Conservation (phyloP, 2,113 vertebrate species). For the Trichechus manatus region DNA sequence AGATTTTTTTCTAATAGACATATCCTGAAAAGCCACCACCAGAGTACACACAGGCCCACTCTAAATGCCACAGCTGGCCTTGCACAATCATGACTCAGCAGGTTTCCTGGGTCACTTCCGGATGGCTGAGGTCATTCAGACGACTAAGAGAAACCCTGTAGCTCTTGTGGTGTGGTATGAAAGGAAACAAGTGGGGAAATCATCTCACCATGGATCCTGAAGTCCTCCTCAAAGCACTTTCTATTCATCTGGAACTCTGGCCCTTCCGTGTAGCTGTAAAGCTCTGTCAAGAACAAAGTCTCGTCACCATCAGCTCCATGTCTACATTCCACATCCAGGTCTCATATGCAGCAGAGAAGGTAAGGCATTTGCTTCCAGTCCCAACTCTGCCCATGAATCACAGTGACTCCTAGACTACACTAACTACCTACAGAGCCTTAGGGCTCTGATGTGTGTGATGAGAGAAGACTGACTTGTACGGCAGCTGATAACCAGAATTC, state of each 20-base stretch:
- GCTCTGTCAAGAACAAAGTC: constrained; percentile 88
- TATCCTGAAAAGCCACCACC: background rate
- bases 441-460: background rate
- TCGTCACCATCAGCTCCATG: background rate
- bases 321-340: background rate
- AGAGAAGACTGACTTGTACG: background rate
- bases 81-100: background rate
- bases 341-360: background rate
- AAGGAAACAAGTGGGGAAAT: background rate
- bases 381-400: background rate
- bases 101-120: background rate
- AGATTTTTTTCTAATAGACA: background rate
- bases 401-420: background rate
- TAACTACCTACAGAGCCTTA: background rate
- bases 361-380: background rate
- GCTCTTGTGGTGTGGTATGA: background rate
- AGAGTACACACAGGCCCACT: background rate
- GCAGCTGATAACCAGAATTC: background rate
- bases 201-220: constrained; percentile 92
- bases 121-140: background rate
- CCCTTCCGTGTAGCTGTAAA: constrained; percentile 98
- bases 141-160: background rate
- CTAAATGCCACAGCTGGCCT: background rate
- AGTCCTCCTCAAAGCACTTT: constrained; percentile 98
- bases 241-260: constrained; percentile 97